Conservation (phyloP, 2,113 vertebrate genomes). For the Columba livia region DNA sequence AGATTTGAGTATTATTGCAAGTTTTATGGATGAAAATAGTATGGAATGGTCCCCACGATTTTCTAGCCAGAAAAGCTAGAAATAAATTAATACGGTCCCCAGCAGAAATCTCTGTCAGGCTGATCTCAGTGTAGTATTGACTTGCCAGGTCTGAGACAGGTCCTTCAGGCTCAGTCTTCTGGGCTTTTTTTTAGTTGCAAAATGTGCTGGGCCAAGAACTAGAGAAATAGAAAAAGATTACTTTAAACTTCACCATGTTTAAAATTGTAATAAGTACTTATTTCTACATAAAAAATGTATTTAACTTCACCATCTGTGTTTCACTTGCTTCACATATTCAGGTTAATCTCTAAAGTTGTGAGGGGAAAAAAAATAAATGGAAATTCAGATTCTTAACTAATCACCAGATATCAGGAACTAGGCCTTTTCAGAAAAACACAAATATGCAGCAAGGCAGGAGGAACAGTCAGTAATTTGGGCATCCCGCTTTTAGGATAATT, state of each 20-base stretch:
- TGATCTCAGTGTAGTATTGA: not conserved
- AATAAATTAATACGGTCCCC: not conserved
- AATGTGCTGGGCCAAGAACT: not conserved
- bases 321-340: not conserved
- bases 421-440: not conserved
- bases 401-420: not conserved
- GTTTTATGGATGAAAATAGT: not conserved
- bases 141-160: not conserved
- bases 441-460: not conserved
- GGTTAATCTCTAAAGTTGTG: not conserved
- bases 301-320: not conserved
- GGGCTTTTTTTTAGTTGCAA: not conserved
- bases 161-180: not conserved
- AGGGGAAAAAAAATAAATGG: not conserved
- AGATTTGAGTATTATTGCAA: not conserved
- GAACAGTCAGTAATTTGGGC: not conserved
- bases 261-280: not conserved
- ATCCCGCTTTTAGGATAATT: not conserved
- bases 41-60: not conserved
- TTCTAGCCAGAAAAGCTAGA: not conserved
- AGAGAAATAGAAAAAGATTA: not conserved
- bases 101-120: not conserved
- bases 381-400: not conserved
- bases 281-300: not conserved
- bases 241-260: not conserved